Evolutionary conservation across 2,113 vertebrate species (phyloP), one percentile per base, ranked within the genome.

Genomic region (Cyprinodon tularosa): DNA sequence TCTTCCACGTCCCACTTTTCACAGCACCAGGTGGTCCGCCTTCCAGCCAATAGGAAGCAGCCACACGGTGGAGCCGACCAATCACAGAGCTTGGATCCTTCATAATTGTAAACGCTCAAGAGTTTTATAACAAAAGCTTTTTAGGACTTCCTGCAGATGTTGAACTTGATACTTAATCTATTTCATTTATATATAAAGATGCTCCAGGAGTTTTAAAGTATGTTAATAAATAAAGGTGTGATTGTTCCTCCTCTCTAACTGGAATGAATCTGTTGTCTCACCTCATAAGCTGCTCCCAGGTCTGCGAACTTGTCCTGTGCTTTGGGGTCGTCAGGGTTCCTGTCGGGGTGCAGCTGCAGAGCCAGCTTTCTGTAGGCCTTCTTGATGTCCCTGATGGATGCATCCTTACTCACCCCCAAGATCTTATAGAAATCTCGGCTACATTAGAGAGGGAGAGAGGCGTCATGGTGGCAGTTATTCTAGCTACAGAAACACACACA

Each of bases 381-480:
- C 84, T 99, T 99, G 77, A 99, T 97, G 78, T 99, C 98, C 91
- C 97, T 96, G 78, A 99, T 93, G 12, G 97, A 95, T 20, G 97
- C 98, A 0, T 91, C 90, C 68, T 95, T 97, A 59, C 91, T 95
- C n/a, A 99, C 98, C 4, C 97, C 98, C 76, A 99, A 82, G 64
- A 99, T 99, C 81, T 97, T 95, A 83, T 99, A 99, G 91, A 99
- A 99, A 85, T 99, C 98, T 80, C 98, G 94, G 83, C 98, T 99
- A 66, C 50, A 72, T 36, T 38, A 45, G 1, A 76, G 17, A 65
- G 12, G 59, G 37, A 48, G 20, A 3, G 50, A 53, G 6, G 10
- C 42, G 5, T 6, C 42, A 42, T 6, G 40, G 40, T 4, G 40
- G 36, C 20, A 59, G 4, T 37, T 38, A 36, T 39, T 11, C 2